Conservation (phyloP, 2,888 invertebrate species). For the Bugula neritina region DNA sequence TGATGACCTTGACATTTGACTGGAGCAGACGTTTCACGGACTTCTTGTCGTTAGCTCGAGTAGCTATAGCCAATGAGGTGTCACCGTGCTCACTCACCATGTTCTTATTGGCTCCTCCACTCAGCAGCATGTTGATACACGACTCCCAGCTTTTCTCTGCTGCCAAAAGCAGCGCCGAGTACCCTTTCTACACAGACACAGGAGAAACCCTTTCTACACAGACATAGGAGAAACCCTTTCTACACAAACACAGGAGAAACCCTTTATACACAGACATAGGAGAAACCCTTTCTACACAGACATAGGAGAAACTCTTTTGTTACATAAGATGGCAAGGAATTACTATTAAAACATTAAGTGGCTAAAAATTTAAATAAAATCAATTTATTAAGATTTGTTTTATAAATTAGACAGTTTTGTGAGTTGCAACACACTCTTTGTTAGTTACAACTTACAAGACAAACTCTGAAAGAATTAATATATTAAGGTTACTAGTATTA, state of each 20-base stretch:
- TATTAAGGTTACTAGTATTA: no score
- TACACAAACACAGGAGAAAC: not conserved
- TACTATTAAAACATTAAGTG: no score
- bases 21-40: constrained; percentile 35
- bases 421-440: no score
- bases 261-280: not conserved
- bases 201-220: not conserved
- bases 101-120: constrained; percentile 36
- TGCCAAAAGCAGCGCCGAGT: constrained; percentile 37
- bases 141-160: constrained; percentile 38
- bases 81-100: constrained; percentile 30
- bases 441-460: no score
- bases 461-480: no score
- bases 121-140: constrained; percentile 37
- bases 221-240: not conserved
- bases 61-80: constrained; percentile 8
- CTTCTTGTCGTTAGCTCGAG: constrained; percentile 32
- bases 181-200: not conserved
- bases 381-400: no score
- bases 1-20: constrained; percentile 35
- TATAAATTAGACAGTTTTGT: no score
- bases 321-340: no score
- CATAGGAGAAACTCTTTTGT: not conserved
- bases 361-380: no score
- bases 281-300: not conserved